Conservation (phyloP, 2,797 vertebrate genomes). For the Vespertilio murinus region DNA sequence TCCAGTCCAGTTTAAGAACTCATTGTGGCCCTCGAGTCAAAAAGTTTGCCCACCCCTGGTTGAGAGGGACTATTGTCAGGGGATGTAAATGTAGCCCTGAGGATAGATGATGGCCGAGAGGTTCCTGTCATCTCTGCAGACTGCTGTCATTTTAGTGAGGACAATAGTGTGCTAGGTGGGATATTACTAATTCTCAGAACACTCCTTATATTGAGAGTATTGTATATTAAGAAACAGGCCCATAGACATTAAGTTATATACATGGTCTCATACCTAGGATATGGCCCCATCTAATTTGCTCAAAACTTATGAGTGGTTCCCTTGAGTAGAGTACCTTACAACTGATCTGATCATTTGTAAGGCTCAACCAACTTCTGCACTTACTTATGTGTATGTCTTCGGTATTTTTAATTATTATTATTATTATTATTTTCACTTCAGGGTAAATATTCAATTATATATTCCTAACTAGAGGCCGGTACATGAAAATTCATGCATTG, state of each 20-base stretch:
- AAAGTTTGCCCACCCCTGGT: no score
- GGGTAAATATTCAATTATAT: not conserved
- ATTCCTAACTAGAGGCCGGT: no score
- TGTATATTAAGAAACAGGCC: not conserved
- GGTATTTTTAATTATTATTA: not conserved
- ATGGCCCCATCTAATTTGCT: not conserved
- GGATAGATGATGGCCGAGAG: not conserved
- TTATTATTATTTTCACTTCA: not conserved
- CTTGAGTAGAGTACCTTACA: not conserved
- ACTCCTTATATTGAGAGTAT: not conserved
- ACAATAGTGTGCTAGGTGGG: not conserved
- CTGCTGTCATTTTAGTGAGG: not conserved
- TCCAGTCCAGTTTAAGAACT: no score
- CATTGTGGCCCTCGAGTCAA: no score
- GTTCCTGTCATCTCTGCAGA: not conserved
- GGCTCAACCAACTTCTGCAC: not conserved
- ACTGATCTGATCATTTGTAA: not conserved
- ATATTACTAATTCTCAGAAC: slow-evolving; percentile 8
- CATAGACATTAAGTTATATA: not conserved
- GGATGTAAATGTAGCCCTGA: not conserved
- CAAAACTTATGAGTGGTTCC: not conserved
- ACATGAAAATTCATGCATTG: no score
- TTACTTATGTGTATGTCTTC: not conserved
- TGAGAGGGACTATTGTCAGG: not conserved
- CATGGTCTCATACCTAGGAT: not conserved